phyloP scores from a whole-genome alignment of 2,888 invertebrate species.

The Drepana falcataria region DNA sequence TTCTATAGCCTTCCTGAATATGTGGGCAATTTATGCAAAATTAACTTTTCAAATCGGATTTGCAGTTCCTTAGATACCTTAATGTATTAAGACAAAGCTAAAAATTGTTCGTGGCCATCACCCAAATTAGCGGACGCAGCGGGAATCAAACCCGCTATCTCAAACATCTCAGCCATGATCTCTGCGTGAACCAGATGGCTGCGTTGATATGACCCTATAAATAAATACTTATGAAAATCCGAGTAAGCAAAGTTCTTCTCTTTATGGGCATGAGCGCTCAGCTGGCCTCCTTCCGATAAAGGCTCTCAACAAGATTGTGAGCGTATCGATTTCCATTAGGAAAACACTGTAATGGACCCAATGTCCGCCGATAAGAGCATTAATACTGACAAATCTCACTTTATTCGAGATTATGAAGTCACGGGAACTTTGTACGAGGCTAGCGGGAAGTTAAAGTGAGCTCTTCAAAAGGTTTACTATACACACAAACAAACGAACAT shows the following conservation, averaged over 20 bases:
- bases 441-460: slow-evolving; percentile 1
- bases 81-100: too few species aligned
- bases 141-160: too few species aligned
- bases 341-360: slow-evolving; percentile 50
- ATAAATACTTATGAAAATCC: neutral
- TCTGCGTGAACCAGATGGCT: too few species aligned
- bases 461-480: neutral
- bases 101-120: too few species aligned
- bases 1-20: too few species aligned
- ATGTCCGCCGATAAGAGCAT: slow-evolving; percentile 32
- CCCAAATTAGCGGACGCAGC: too few species aligned
- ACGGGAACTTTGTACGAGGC: slow-evolving; percentile 10
- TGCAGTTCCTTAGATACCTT: too few species aligned
- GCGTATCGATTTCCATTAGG: slow-evolving; percentile 58
- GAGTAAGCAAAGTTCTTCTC: neutral
- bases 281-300: slow-evolving; percentile 20
- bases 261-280: slow-evolving; percentile 10
- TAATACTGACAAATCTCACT: slow-evolving; percentile 24
- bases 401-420: slow-evolving; percentile 13
- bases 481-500: neutral
- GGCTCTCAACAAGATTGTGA: slow-evolving; percentile 43
- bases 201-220: neutral
- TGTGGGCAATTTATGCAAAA: too few species aligned
- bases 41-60: too few species aligned
- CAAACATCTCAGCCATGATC: too few species aligned